Percentiles rank a stretch among this genome's conserved stretches.
Conservation (phyloP, 2,113 vertebrate genomes). For the Centropus unirufus region DNA sequence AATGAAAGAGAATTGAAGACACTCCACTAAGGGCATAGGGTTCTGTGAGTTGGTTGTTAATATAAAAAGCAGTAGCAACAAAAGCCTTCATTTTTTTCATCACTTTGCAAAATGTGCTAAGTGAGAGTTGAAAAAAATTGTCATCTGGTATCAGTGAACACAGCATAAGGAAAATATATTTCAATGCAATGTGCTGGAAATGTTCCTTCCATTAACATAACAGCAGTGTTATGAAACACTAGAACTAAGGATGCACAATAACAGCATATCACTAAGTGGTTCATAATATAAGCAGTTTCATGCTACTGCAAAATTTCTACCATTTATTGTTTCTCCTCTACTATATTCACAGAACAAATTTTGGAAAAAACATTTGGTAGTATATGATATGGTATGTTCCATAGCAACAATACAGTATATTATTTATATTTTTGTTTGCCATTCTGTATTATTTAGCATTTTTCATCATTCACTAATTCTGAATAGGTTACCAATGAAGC, state of each 20-base stretch:
- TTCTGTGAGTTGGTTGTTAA: background rate
- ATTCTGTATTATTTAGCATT: conserved; percentile 21
- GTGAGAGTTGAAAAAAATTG: background rate
- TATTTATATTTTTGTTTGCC: background rate
- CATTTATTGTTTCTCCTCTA: background rate
- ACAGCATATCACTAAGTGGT: background rate
- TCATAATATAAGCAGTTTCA: background rate
- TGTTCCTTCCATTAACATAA: background rate
- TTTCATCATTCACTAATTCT: background rate
- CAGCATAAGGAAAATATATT: background rate
- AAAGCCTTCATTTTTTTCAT: background rate
- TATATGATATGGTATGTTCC: background rate
- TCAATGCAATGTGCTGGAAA: background rate
- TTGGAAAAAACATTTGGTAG: background rate
- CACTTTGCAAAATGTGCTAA: background rate
- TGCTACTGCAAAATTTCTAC: background rate
- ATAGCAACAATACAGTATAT: background rate
- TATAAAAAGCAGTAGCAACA: background rate
- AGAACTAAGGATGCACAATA: background rate
- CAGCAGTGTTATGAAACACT: background rate
- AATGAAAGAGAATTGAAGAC: background rate
- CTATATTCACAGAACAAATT: background rate
- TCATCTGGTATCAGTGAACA: background rate
- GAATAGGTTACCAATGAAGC: background rate
- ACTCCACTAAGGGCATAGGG: background rate